These are phyloP conservation scores for Anaspis maculata DNA, from an alignment of 2,888 invertebrate species.

Conservation along the genomic window DNA sequence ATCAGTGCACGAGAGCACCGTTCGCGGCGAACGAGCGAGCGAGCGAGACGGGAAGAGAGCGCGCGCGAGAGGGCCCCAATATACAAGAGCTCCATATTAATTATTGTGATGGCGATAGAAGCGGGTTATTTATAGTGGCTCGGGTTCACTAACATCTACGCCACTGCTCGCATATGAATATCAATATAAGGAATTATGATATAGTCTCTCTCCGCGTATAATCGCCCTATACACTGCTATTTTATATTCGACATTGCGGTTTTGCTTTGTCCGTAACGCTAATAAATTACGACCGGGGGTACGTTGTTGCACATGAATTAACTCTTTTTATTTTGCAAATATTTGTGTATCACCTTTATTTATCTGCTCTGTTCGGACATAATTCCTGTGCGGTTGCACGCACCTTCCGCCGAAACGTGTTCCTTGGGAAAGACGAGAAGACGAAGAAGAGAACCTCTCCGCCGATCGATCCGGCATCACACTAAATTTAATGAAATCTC, in stretches of 20 bases:
- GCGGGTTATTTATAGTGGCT: conserved; percentile 13
- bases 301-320: conserved; percentile 33
- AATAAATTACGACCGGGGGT: conserved; percentile 35
- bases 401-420: too few species aligned
- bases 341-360: conserved; percentile 40
- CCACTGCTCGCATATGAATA: conserved; percentile 37
- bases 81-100: conserved; percentile 12
- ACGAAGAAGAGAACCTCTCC: too few species aligned
- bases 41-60: too few species aligned
- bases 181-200: conserved; percentile 39
- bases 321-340: conserved; percentile 36
- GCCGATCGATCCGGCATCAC: too few species aligned
- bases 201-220: conserved; percentile 33
- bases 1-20: too few species aligned
- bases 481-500: too few species aligned
- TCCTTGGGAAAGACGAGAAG: too few species aligned
- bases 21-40: too few species aligned
- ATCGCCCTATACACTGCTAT: conserved; percentile 36
- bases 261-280: conserved; percentile 35
- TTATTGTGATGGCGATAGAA: conserved; percentile 9
- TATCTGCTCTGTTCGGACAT: conserved; percentile 34
- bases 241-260: conserved; percentile 29
- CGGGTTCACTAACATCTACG: conserved; percentile 29
- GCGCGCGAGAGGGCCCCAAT: too few species aligned
- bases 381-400: conserved; percentile 31